Percentiles rank a stretch among this genome's conserved stretches.
phyloP scores from a whole-genome alignment of 2,888 invertebrate species.

The Morinoia aosen region DNA sequence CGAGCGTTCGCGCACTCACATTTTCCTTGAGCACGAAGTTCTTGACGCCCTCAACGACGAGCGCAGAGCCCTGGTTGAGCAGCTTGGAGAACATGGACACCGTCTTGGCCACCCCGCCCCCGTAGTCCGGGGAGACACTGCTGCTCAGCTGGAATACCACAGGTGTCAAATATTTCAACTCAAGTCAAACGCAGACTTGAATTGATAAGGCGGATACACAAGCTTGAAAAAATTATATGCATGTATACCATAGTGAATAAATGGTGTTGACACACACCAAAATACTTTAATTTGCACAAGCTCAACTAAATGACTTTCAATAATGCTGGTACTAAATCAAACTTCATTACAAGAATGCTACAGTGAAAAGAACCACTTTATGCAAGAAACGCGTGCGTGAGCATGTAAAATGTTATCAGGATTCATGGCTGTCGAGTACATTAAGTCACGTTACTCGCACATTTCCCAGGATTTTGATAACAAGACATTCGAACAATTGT shows the following conservation, averaged over 20 bases:
- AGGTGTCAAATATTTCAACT: constrained; percentile 35
- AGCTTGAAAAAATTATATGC: neutral
- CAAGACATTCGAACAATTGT: too few species aligned
- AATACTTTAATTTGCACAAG: too few species aligned
- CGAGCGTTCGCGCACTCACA: constrained; percentile 76
- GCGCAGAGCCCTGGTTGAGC: constrained; percentile 95
- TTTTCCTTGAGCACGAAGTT: constrained; percentile 98
- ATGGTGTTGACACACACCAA: too few species aligned
- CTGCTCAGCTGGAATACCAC: constrained; percentile 1
- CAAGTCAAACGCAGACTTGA: constrained; percentile 57
- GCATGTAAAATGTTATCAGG: too few species aligned
- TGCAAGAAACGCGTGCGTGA: too few species aligned
- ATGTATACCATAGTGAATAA: neutral
- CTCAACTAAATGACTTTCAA: too few species aligned
- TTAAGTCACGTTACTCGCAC: too few species aligned
- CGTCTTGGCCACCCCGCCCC: constrained; percentile 93
- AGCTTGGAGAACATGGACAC: constrained; percentile 98
- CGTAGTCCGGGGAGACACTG: constrained; percentile 73
- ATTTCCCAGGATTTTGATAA: too few species aligned
- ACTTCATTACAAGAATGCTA: too few species aligned
- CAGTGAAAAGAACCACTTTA: too few species aligned
- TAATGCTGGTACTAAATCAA: too few species aligned
- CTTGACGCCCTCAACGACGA: constrained; percentile 99
- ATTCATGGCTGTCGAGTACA: too few species aligned
- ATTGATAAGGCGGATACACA: neutral